These are phyloP conservation scores for Grallaria varia DNA, from an alignment of 2,113 vertebrate genomes.

Conservation along the genomic window DNA sequence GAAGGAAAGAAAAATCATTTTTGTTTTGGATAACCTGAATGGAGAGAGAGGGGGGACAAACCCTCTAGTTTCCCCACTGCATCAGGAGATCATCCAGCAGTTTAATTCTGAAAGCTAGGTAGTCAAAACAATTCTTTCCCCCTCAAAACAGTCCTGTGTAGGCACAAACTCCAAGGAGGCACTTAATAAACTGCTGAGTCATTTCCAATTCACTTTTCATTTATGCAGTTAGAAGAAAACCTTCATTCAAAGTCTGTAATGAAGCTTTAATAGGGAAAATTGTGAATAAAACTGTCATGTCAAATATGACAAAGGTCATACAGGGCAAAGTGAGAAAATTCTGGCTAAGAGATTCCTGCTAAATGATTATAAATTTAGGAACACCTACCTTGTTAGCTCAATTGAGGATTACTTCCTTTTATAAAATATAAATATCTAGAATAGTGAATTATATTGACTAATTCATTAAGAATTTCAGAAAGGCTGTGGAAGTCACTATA, in stretches of 20 bases:
- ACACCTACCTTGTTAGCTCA: not conserved
- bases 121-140: not conserved
- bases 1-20: not conserved
- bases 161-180: not conserved
- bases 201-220: not conserved
- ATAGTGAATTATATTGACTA: not conserved
- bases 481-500: not conserved
- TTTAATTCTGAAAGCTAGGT: not conserved
- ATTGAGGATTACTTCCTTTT: not conserved
- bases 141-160: not conserved
- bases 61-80: not conserved
- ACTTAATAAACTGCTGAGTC: not conserved
- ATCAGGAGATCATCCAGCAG: not conserved
- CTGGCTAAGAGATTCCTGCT: not conserved
- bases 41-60: not conserved
- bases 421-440: not conserved
- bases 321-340: not conserved
- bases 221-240: not conserved
- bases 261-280: not conserved
- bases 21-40: not conserved
- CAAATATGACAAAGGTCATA: not conserved
- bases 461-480: not conserved
- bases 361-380: not conserved
- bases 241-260: not conserved
- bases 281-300: not conserved